These are phyloP conservation scores for Bacillus rossius DNA, from an alignment of 1,140 invertebrate species.

Conservation along the genomic window DNA sequence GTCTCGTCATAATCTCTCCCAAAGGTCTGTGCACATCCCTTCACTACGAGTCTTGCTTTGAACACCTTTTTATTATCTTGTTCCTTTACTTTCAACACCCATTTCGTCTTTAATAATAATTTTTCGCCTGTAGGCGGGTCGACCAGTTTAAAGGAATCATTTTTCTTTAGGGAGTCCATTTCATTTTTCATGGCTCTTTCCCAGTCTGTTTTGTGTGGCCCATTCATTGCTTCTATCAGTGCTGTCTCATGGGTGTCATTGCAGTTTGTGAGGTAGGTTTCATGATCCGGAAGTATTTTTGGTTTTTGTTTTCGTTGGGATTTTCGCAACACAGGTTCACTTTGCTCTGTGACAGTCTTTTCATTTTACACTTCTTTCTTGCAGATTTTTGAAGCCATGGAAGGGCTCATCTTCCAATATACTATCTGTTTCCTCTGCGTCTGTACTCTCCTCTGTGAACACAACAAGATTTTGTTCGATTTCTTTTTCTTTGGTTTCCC, in stretches of 20 bases:
- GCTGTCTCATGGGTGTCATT: background rate
- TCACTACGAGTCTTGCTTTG: conserved; percentile 22
- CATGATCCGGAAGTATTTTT: background rate
- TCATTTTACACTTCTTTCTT: background rate
- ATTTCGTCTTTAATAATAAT: conserved; percentile 36
- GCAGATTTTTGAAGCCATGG: background rate
- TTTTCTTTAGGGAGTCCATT: conserved; percentile 28
- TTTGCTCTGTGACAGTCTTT: background rate
- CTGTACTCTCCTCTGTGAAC: background rate
- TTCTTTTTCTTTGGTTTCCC: background rate
- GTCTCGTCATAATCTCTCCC: conserved; percentile 29
- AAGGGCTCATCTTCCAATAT: background rate
- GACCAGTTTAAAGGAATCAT: conserved; percentile 30
- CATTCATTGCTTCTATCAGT: conserved; percentile 24
- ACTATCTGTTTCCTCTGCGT: background rate
- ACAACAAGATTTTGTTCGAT: background rate
- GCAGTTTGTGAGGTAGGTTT: background rate
- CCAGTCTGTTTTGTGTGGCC: conserved; percentile 28
- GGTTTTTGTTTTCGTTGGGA: background rate
- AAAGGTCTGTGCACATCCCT: conserved; percentile 24
- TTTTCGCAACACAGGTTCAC: background rate
- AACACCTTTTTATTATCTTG: conserved; percentile 1
- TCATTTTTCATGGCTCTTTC: conserved; percentile 30
- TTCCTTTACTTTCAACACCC: conserved; percentile 37
- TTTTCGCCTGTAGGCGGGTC: conserved; percentile 29